phyloP scores from a whole-genome alignment of 1,140 invertebrate species.

The Pachypsylla venusta region DNA sequence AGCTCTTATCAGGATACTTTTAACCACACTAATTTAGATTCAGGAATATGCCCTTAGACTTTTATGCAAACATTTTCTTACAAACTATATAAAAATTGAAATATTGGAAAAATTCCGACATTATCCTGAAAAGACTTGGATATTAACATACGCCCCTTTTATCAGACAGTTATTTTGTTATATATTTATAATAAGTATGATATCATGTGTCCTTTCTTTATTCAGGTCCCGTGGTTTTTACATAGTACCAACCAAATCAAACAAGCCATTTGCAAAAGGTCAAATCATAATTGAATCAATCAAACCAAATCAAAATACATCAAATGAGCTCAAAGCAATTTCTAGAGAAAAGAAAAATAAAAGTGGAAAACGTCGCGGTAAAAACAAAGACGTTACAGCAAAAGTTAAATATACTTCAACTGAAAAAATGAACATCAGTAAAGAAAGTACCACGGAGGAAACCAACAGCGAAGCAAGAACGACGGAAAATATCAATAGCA shows the following conservation, averaged over 20 bases:
- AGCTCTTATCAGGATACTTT: too few species aligned
- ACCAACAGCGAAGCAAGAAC: neutral
- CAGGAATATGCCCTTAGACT: too few species aligned
- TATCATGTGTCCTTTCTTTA: neutral
- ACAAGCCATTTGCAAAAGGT: neutral
- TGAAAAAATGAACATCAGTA: neutral
- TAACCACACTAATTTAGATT: too few species aligned
- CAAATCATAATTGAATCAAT: neutral
- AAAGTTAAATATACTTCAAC: neutral
- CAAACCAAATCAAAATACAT: neutral
- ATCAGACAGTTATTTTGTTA: neutral
- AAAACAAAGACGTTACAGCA: neutral
- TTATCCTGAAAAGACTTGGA: neutral
- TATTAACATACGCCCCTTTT: neutral
- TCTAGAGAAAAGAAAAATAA: too few species aligned
- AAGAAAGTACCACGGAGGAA: neutral
- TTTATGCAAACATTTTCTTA: neutral
- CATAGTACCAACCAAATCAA: neutral
- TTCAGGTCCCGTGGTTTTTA: neutral
- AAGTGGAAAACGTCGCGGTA: too few species aligned
- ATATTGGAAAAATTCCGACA: neutral
- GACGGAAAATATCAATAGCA: neutral
- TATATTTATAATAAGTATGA: neutral
- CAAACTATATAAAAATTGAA: neutral
- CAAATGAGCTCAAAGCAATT: neutral